These are phyloP conservation scores for Teinopalpus imperialis DNA, from an alignment of 2,888 invertebrate genomes.

Conservation along the genomic window DNA sequence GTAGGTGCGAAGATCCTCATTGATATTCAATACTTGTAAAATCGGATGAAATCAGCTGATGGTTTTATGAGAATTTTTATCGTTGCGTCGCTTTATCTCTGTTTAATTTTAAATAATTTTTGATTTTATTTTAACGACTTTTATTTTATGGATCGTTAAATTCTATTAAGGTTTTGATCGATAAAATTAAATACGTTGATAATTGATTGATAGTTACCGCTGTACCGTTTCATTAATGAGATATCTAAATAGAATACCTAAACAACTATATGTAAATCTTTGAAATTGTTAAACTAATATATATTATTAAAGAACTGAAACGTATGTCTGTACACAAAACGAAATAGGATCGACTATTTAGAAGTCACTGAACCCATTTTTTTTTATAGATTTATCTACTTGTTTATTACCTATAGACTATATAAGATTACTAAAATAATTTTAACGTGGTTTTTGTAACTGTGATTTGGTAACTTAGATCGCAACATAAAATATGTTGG, in stretches of 20 bases:
- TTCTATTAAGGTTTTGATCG: slow-evolving; percentile 10
- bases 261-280: too few relatives aligned
- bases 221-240: slow-evolving; percentile 19
- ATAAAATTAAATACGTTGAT: slow-evolving; percentile 9
- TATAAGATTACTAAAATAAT: too few relatives aligned
- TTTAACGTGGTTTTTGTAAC: too few relatives aligned
- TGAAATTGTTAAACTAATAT: slow-evolving; percentile 1
- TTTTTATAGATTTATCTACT: too few relatives aligned
- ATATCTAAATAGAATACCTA: not conserved
- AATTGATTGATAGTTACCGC: slow-evolving; percentile 7
- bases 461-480: too few relatives aligned
- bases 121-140: slow-evolving; percentile 18
- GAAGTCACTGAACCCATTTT: too few relatives aligned
- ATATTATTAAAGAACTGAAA: slow-evolving; percentile 1
- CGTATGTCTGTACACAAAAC: too few relatives aligned
- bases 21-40: slow-evolving; percentile 40
- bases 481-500: too few relatives aligned
- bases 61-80: slow-evolving; percentile 33
- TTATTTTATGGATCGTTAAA: slow-evolving; percentile 17
- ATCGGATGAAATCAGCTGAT: slow-evolving; percentile 35
- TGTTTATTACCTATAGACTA: too few relatives aligned
- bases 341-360: too few relatives aligned
- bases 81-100: slow-evolving; percentile 23
- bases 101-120: slow-evolving; percentile 24
- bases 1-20: slow-evolving; percentile 47